Conservation (phyloP, 2,113 vertebrate genomes). For the Edolisoma coerulescens region DNA sequence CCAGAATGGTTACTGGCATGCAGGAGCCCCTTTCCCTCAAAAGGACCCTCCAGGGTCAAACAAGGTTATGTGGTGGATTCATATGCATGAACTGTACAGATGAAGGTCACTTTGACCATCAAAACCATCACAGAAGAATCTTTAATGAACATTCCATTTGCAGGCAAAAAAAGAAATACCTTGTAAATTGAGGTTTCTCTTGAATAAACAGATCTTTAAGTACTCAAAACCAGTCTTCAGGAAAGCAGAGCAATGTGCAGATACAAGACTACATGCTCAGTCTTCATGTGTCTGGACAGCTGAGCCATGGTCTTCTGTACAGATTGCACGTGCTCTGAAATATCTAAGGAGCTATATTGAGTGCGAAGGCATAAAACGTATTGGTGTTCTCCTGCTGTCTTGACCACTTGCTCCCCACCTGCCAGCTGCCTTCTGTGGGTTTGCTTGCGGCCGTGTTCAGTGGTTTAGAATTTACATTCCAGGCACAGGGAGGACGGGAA, state of each 20-base stretch:
- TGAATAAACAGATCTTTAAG: neutral
- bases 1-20: neutral
- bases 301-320: neutral
- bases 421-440: neutral
- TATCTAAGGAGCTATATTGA: neutral
- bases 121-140: neutral
- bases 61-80: neutral
- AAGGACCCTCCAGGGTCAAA: neutral
- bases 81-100: neutral
- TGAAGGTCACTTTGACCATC: neutral
- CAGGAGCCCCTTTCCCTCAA: neutral
- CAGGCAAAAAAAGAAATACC: neutral
- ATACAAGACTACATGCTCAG: neutral
- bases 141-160: neutral
- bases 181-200: neutral
- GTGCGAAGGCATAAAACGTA: neutral
- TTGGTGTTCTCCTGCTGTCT: neutral
- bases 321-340: neutral
- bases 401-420: slow-evolving; percentile 1
- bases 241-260: neutral
- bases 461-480: slow-evolving; percentile 16
- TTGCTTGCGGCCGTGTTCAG: neutral
- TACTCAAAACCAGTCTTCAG: neutral
- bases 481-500: neutral
- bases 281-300: neutral